Evolutionary conservation across 2,888 invertebrate species (phyloP), one percentile per base, ranked within the genome.

Genomic region (Pyrrhia umbra): DNA sequence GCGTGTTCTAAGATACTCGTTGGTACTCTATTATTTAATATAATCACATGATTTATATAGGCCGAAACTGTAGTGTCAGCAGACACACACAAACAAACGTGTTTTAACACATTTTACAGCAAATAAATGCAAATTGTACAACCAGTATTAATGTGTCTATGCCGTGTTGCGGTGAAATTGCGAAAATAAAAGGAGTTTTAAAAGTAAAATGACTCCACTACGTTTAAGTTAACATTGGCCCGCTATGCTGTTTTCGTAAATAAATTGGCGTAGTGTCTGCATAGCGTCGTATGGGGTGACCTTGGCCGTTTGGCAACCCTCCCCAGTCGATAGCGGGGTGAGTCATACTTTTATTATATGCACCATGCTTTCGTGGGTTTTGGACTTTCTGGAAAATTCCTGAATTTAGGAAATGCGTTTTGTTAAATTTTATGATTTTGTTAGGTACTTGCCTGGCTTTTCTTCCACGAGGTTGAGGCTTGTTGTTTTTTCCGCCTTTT

Each of bases 291-390:
- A 81, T 78, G 78, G 81, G 68, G 75, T 81, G 85, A 84, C 87
- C 87, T 88, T 86, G 78, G 81, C 66, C 57, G 73, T 85, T 88
- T 88, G 88, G 85, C 84, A 87, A 68, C 70, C 75, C 68, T 56
- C 76, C 63, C 75, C 49, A 82, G 80, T 83, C 81, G 77, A 84
- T 85, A 80, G 68, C 65, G 79, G 75, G 75, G 68, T 68, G 86
- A 87, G 72, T 88, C 86, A 88, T 81, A 25, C 49, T 45, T 43
- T 46, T 56, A 55, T 27, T 15, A 16, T 50, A 40, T 61, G 43
- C 47, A 43, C 37, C 45, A 54, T 46, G 45, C 2, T 34, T 25
- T 15, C 2, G 13, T 25, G 2, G 13, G 2, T 30, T 16, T 43
- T 5, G 15, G 37, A 16, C 34, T 25, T 45, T 49, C n/a, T 20